Conservation (phyloP, 2,888 invertebrate genomes). For the Scaptomyza polygonia region DNA sequence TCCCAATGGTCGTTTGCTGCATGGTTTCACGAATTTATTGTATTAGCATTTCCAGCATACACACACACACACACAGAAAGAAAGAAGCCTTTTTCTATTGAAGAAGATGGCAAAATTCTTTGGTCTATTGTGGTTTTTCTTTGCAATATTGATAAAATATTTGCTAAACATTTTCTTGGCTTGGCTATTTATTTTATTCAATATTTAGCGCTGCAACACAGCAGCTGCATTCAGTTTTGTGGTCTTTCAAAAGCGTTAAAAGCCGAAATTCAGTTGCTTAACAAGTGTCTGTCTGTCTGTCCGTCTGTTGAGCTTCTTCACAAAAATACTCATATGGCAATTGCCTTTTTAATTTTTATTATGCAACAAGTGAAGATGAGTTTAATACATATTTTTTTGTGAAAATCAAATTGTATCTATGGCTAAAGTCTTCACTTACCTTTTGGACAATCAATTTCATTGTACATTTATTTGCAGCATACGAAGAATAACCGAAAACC, state of each 20-base stretch:
- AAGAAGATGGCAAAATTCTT: constrained; percentile 2
- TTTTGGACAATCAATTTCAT: constrained; percentile 84
- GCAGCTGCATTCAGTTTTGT: constrained; percentile 45
- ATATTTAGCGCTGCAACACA: constrained; percentile 35
- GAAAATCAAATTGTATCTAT: not conserved
- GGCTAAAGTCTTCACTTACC: constrained; percentile 71
- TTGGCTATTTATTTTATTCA: constrained; percentile 51
- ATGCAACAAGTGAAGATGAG: constrained; percentile 51
- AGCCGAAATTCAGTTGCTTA: constrained; percentile 38
- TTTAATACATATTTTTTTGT: not conserved
- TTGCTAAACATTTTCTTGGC: constrained; percentile 50
- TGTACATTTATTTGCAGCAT: constrained; percentile 81
- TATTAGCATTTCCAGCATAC: constrained; percentile 33
- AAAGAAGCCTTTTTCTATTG: constrained; percentile 17
- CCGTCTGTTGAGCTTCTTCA: not conserved
- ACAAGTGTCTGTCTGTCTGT: constrained; percentile 15
- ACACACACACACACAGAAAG: not conserved
- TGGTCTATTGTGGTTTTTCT: constrained; percentile 8
- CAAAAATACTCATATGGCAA: constrained; percentile 5
- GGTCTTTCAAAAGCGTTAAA: constrained; percentile 54
- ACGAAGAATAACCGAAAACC: not conserved
- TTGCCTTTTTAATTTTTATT: constrained; percentile 24
- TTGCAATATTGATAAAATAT: constrained; percentile 64
- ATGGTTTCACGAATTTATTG: constrained; percentile 54
- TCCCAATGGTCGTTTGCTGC: constrained; percentile 37